Evolutionary conservation across 2,113 vertebrate species (phyloP), one percentile per base, ranked within the genome.

Genomic region (Centropus unirufus): DNA sequence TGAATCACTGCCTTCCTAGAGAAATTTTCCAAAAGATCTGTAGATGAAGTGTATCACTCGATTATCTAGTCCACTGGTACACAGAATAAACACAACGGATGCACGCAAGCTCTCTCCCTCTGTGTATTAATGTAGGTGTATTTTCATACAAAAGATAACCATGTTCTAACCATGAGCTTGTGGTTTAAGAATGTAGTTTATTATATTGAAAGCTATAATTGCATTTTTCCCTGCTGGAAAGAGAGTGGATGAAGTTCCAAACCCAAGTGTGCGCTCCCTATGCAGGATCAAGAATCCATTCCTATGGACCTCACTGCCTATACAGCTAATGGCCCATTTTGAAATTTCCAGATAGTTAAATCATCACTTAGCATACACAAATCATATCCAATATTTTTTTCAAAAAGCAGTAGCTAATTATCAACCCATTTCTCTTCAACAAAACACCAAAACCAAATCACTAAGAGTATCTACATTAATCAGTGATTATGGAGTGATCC

Each of bases 231-330:
- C 21, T 49, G 24, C 47, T 44, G 30, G 47, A 77, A 87, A 69
- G 19, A 34, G 91, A 54, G 49, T n/a, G 27, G 32, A 62, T 59
- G 40, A 91, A 57, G 29, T 84, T 15, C 24, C 52, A 94, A 88
- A 88, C 4, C 14, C 14, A 61, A 44, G 0, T n/a, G 14, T 0
- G 0, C 52, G 30, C 11, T 62, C 27, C 26, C 19, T 9, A 2
- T 36, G 44, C 30, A 70, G 39, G 26, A 74, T 27, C 22, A 84
- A 57, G 30, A 80, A 69, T 54, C 8, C 32, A 18, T 2, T 4
- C 14, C 23, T 58, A 36, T 4, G 51, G 12, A 80, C 54, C 66
- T 63, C 24, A 8, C 36, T 49, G 61, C 19, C 42, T 29, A 34
- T 8, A 42, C 27, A 46, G 32, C 29, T 55, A 68, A 79, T 17